Conservation (phyloP, 2,113 vertebrate species). For the Puntigrus tetrazona region DNA sequence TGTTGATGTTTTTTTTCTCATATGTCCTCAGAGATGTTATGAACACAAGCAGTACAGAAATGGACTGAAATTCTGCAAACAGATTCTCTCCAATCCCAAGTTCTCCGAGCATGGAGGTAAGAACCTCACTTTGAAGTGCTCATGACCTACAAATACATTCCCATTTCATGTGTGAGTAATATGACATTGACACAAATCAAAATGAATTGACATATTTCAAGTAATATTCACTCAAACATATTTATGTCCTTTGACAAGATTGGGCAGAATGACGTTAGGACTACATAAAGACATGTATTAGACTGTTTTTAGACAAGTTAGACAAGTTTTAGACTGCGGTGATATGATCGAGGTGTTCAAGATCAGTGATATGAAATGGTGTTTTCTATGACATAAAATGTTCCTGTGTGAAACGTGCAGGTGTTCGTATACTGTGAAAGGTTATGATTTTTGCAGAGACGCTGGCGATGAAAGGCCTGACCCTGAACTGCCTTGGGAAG, state of each 20-base stretch:
- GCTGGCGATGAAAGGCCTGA: constrained; percentile 97
- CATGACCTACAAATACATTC: background rate
- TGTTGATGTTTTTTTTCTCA: background rate
- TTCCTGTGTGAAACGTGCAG: background rate
- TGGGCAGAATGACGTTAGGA: background rate
- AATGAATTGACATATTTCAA: background rate
- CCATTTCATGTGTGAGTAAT: background rate
- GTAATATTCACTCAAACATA: background rate
- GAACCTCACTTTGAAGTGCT: constrained; percentile 30
- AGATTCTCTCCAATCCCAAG: constrained; percentile 98
- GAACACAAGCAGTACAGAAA: constrained; percentile 99
- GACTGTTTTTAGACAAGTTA: background rate
- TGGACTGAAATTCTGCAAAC: constrained; percentile 99
- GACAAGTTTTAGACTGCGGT: background rate
- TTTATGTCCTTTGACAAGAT: background rate
- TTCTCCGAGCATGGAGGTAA: constrained; percentile 99
- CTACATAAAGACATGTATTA: background rate
- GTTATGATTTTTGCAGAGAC: constrained; percentile 80
- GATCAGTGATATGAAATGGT: no score
- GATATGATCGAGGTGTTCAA: background rate
- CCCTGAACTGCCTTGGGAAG: constrained; percentile 96
- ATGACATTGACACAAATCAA: background rate
- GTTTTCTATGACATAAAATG: background rate
- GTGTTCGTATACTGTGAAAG: background rate
- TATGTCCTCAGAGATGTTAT: constrained; percentile 88